Percentiles rank a stretch among this genome's conserved stretches.
phyloP scores from a whole-genome alignment of 1,140 invertebrate genomes.

The Aphaenogaster floridana region DNA sequence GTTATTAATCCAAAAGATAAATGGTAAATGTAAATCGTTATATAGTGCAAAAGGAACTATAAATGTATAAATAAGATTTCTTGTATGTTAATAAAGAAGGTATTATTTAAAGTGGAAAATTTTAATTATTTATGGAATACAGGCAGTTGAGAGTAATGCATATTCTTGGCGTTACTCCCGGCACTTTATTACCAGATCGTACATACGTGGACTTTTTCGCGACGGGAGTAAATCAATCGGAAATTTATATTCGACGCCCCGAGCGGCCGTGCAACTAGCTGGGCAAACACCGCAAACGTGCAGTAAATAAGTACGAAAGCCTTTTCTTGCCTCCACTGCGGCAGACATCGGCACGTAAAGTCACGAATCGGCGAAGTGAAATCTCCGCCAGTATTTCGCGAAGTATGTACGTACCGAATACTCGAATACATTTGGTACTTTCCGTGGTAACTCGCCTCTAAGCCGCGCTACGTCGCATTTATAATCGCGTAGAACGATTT shows the following conservation, averaged over 20 bases:
- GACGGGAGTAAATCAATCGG: conserved; percentile 32
- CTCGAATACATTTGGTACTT: not conserved
- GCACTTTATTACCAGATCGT: conserved; percentile 15
- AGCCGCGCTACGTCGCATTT: conserved; percentile 28
- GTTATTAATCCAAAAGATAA: not conserved
- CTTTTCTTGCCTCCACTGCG: not conserved
- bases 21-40: not conserved
- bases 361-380: conserved; percentile 37
- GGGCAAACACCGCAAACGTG: conserved; percentile 30
- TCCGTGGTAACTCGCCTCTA: not conserved
- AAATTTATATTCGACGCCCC: conserved; percentile 33
- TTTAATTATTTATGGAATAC: not conserved
- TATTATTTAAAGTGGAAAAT: not conserved
- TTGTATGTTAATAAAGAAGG: not conserved
- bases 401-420: conserved; percentile 26
- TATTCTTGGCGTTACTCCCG: not conserved
- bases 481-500: conserved; percentile 28
- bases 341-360: conserved; percentile 3
- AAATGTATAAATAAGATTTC: not conserved
- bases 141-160: not conserved
- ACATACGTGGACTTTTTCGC: not conserved
- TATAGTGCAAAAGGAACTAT: not conserved
- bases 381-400: conserved; percentile 22
- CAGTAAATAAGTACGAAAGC: conserved; percentile 36
- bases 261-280: conserved; percentile 2